A percentile compares a stretch with the other conserved stretches of the same genome.
phyloP scores from a whole-genome alignment of 2,113 vertebrate species.

The Alouatta palliata region DNA sequence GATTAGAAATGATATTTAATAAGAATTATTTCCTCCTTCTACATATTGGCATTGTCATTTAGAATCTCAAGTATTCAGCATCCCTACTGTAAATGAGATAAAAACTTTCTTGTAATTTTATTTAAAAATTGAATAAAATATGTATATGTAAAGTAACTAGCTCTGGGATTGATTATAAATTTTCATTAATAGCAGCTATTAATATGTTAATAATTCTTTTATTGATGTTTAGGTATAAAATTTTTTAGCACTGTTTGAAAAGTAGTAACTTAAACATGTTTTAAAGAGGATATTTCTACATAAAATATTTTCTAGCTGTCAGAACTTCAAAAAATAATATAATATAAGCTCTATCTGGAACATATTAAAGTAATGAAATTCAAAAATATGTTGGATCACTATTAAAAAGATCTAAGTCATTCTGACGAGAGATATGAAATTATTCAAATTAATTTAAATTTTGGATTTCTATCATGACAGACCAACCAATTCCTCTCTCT shows the following conservation, averaged over 20 bases:
- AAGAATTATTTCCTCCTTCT: neutral
- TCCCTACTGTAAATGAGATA: neutral
- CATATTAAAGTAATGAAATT: neutral
- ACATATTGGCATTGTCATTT: neutral
- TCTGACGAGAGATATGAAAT: neutral
- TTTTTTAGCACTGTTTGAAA: neutral
- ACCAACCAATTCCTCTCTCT: neutral
- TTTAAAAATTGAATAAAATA: neutral
- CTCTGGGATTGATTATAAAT: neutral
- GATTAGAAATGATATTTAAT: neutral
- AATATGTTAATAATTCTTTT: neutral
- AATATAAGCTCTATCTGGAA: neutral
- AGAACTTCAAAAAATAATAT: neutral
- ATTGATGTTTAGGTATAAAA: neutral
- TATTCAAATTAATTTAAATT: slow-evolving; percentile 1
- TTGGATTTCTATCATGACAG: neutral
- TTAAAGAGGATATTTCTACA: neutral
- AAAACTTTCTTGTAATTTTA: neutral
- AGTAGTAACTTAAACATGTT: neutral
- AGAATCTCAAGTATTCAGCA: neutral
- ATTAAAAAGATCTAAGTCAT: neutral
- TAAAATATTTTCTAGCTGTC: neutral
- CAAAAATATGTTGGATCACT: neutral
- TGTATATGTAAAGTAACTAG: neutral
- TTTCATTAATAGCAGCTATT: neutral